Evolutionary conservation across 1,140 invertebrate species (phyloP).

Genomic region (Venustaconcha ellipsiformis): DNA sequence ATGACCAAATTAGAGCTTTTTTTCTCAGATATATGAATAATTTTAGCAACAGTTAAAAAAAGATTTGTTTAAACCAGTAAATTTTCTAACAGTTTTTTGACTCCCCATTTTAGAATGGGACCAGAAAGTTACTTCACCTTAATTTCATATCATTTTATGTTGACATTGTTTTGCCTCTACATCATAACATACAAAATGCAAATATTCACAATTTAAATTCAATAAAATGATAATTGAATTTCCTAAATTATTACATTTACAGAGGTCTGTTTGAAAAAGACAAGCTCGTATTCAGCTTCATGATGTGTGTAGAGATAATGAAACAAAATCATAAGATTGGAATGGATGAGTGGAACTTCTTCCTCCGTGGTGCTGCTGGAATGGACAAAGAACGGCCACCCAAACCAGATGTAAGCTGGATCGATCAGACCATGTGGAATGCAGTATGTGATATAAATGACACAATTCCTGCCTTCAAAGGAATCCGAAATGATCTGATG

Average conservation of each 20-base stretch:
- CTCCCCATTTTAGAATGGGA: no score
- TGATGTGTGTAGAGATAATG: conserved; percentile 83
- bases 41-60: no score
- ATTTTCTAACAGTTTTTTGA: no score
- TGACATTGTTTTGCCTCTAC: no score
- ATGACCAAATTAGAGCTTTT: not conserved
- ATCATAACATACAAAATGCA: not conserved
- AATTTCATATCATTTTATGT: no score
- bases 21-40: no score
- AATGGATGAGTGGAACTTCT: conserved; percentile 78
- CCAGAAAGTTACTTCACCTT: no score
- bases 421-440: conserved; percentile 56
- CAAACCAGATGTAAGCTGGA: conserved; percentile 58
- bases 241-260: conserved; percentile 12
- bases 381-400: conserved; percentile 62
- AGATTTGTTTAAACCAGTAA: no score
- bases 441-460: conserved; percentile 58
- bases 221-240: not conserved
- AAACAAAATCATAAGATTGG: conserved; percentile 74
- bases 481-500: conserved; percentile 59
- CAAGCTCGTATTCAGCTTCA: conserved; percentile 74
- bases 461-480: conserved; percentile 55
- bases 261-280: conserved; percentile 71
- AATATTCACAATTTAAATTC: not conserved
- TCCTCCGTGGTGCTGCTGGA: conserved; percentile 76